These are phyloP conservation scores for Apostichopus californicus DNA, from an alignment of 35 echinoderm and acorn worm genomes.

Conservation along the genomic window DNA sequence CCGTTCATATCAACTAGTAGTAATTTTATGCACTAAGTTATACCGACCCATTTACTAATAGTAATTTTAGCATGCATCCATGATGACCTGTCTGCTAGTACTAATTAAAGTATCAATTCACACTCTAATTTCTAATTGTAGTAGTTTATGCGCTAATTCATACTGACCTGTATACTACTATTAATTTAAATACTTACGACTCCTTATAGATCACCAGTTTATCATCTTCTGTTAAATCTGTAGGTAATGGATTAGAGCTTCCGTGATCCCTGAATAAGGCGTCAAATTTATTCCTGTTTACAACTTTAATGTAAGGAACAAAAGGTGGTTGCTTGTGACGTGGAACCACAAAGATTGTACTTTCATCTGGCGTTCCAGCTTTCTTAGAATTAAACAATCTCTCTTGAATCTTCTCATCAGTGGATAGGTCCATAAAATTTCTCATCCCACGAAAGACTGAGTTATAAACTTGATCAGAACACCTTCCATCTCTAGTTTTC, in stretches of 20 bases:
- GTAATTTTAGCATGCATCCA: too few relatives aligned
- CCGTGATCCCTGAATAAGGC: constrained; percentile 32
- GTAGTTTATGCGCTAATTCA: too few relatives aligned
- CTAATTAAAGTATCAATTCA: too few relatives aligned
- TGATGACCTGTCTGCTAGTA: too few relatives aligned
- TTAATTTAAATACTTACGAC: neutral
- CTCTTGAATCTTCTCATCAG: neutral
- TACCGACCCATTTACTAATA: too few relatives aligned
- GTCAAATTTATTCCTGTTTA: constrained; percentile 30
- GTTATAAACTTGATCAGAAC: neutral
- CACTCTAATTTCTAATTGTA: too few relatives aligned
- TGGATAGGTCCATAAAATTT: neutral
- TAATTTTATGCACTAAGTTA: too few relatives aligned
- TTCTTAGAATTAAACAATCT: neutral
- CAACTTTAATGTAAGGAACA: constrained; percentile 25
- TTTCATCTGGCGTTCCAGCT: neutral
- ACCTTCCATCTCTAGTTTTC: neutral
- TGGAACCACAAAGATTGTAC: constrained; percentile 24
- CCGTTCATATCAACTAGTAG: too few relatives aligned
- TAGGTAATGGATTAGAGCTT: constrained; percentile 2
- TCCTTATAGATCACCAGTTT: neutral
- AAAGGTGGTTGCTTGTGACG: neutral
- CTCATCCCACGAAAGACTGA: neutral
- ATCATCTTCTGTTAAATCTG: neutral
- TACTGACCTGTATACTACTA: too few relatives aligned